Evolutionary conservation across 2,113 vertebrate genomes (phyloP).

Genomic region (Chloropsis cyanopogon): DNA sequence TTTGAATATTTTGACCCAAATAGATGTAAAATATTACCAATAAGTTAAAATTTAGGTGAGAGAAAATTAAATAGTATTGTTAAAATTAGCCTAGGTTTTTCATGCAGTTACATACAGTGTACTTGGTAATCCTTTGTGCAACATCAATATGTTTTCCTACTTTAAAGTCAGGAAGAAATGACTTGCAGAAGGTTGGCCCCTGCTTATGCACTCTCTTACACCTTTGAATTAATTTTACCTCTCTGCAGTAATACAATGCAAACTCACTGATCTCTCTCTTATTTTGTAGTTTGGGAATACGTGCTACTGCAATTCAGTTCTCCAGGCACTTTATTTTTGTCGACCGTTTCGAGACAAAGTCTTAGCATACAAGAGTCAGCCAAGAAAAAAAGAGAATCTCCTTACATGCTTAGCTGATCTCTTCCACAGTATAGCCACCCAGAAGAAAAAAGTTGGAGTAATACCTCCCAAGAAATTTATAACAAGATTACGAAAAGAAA

Average conservation of each 20-base stretch:
- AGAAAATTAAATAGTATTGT: neutral
- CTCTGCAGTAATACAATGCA: neutral
- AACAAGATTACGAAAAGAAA: slow-evolving; percentile 82
- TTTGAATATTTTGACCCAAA: neutral
- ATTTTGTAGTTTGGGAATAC: slow-evolving; percentile 90
- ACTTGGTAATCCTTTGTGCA: neutral
- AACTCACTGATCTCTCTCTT: slow-evolving; percentile 44
- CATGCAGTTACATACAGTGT: neutral
- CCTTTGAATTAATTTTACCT: neutral
- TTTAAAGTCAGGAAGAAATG: neutral
- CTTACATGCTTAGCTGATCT: slow-evolving; percentile 83
- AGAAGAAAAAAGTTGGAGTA: slow-evolving; percentile 85
- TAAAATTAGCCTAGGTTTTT: neutral
- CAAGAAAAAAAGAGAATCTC: slow-evolving; percentile 81
- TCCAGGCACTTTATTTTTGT: slow-evolving; percentile 93
- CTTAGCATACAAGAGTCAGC: slow-evolving; percentile 82
- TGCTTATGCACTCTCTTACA: neutral
- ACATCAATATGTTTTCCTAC: neutral
- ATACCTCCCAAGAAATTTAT: slow-evolving; percentile 87
- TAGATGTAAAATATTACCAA: neutral
- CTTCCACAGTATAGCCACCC: slow-evolving; percentile 84
- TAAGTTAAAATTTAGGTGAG: neutral
- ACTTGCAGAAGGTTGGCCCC: neutral
- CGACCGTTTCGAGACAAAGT: slow-evolving; percentile 85
- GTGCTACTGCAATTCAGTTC: slow-evolving; percentile 98